Conservation (phyloP, 1,140 invertebrate genomes). For the Zaprionus lachaisei region DNA sequence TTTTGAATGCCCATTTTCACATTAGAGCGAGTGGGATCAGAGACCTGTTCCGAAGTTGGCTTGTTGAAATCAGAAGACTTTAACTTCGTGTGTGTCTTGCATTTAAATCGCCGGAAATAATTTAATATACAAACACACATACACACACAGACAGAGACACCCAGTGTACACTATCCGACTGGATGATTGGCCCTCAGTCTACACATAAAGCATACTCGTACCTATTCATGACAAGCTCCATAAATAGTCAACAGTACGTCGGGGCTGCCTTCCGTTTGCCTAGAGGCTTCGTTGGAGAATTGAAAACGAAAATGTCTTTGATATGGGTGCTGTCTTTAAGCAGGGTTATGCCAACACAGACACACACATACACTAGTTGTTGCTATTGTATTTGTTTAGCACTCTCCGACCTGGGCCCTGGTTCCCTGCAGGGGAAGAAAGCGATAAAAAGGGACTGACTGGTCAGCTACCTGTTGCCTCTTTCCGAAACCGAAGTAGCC, state of each 20-base stretch:
- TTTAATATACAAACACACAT: slow-evolving; percentile 64
- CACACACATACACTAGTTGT: slow-evolving; percentile 10
- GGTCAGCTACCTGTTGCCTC: slow-evolving; percentile 54
- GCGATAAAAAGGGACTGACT: slow-evolving; percentile 5
- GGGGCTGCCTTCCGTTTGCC: slow-evolving; percentile 38
- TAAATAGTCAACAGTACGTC: slow-evolving; percentile 68
- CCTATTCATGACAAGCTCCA: slow-evolving; percentile 73
- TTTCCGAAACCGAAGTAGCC: slow-evolving; percentile 18
- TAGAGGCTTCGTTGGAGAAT: slow-evolving; percentile 24
- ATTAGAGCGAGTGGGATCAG: neutral
- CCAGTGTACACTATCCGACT: slow-evolving; percentile 2
- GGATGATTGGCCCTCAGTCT: slow-evolving; percentile 51
- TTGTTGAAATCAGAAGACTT: slow-evolving; percentile 53
- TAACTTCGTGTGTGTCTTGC: slow-evolving; percentile 74
- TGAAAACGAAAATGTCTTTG: slow-evolving; percentile 51
- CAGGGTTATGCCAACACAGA: slow-evolving; percentile 17
- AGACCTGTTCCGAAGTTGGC: slow-evolving; percentile 16
- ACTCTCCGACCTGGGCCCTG: slow-evolving; percentile 14
- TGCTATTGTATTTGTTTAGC: slow-evolving; percentile 38
- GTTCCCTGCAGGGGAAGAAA: neutral
- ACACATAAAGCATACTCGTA: slow-evolving; percentile 36
- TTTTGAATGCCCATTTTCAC: neutral
- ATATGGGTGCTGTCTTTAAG: slow-evolving; percentile 19
- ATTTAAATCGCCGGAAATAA: slow-evolving; percentile 83
- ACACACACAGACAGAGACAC: slow-evolving; percentile 7